Percentiles rank a stretch among this genome's conserved stretches.
These are phyloP conservation scores for Drosophila saltans DNA, from an alignment of 1,140 invertebrate genomes.

Conservation along the genomic window DNA sequence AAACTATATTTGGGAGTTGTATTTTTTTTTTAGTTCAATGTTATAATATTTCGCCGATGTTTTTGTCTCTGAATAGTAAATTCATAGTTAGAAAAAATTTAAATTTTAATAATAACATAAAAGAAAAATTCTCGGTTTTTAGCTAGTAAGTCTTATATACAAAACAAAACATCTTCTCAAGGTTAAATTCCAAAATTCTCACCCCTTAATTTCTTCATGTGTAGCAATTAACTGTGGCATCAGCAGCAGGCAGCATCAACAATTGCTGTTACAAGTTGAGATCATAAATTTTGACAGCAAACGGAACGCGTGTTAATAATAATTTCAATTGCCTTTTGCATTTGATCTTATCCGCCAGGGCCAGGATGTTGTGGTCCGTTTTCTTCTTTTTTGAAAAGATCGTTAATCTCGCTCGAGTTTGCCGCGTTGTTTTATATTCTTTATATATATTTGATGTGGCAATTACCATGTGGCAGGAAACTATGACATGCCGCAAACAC, in stretches of 20 bases:
- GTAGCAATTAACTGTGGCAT: constrained; percentile 45
- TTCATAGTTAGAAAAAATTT: too few species aligned
- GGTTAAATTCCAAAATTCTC: too few species aligned
- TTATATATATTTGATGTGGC: constrained; percentile 63
- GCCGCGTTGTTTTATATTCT: constrained; percentile 3
- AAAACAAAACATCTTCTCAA: too few species aligned
- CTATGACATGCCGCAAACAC: constrained; percentile 39
- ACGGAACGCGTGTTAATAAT: constrained; percentile 66
- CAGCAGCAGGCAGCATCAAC: constrained; percentile 34
- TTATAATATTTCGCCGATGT: too few species aligned
- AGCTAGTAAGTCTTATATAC: too few species aligned
- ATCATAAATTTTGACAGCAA: constrained; percentile 79
- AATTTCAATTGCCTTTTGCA: constrained; percentile 53
- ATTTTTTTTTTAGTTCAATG: too few species aligned
- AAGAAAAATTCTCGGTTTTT: too few species aligned
- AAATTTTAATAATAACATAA: too few species aligned
- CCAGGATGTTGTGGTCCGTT: constrained; percentile 72
- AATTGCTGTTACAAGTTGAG: constrained; percentile 59
- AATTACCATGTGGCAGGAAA: constrained; percentile 71
- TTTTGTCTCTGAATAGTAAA: too few species aligned
- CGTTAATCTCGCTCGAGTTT: constrained; percentile 54
- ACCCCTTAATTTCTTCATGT: constrained; percentile 13
- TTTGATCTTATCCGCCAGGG: constrained; percentile 53
- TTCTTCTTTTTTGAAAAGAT: constrained; percentile 36
- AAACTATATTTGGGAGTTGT: too few species aligned